A percentile compares a stretch with the other conserved stretches of the same genome.
Evolutionary conservation across 2,113 vertebrate genomes (phyloP).

Genomic region (Petaurus breviceps): DNA sequence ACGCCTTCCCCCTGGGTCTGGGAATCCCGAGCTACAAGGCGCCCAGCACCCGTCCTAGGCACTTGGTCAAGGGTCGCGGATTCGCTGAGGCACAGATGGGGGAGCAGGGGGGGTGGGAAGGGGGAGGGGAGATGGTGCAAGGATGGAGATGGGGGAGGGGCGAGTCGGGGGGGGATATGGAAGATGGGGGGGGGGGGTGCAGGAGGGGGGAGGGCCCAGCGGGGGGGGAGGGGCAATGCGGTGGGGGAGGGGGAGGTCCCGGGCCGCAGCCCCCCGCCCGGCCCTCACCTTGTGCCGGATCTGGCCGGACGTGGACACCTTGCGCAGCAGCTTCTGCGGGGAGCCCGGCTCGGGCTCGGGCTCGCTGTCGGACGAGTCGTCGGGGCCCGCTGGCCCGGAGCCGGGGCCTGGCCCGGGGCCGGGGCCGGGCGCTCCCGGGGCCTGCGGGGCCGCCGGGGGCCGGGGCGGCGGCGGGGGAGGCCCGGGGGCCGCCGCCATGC

Average conservation of each 20-base stretch:
- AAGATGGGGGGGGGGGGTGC: no score
- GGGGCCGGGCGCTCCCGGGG: constrained; percentile 70
- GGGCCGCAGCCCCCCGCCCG: constrained; percentile 73
- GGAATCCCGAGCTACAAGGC: no score
- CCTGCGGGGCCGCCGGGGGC: constrained; percentile 73
- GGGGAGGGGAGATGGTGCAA: background rate
- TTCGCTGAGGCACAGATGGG: no score
- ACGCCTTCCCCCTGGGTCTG: no score
- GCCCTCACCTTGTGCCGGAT: constrained; percentile 94
- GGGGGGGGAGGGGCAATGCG: no score
- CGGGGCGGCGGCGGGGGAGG: constrained; percentile 77
- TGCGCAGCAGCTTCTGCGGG: constrained; percentile 95
- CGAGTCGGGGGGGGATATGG: no score
- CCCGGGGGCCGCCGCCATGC: constrained; percentile 46
- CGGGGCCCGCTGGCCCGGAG: constrained; percentile 85
- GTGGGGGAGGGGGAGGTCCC: background rate
- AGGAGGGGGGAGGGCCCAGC: no score
- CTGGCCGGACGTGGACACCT: constrained; percentile 96
- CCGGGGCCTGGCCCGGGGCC: constrained; percentile 78
- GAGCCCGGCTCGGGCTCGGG: constrained; percentile 94
- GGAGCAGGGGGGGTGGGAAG: no score
- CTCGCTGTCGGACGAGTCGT: constrained; percentile 96
- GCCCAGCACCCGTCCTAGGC: no score
- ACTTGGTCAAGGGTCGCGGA: no score
- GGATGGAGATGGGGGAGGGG: no score